These are phyloP conservation scores for Sycophaga agraensis DNA, from an alignment of 1,140 invertebrate genomes.

Conservation along the genomic window DNA sequence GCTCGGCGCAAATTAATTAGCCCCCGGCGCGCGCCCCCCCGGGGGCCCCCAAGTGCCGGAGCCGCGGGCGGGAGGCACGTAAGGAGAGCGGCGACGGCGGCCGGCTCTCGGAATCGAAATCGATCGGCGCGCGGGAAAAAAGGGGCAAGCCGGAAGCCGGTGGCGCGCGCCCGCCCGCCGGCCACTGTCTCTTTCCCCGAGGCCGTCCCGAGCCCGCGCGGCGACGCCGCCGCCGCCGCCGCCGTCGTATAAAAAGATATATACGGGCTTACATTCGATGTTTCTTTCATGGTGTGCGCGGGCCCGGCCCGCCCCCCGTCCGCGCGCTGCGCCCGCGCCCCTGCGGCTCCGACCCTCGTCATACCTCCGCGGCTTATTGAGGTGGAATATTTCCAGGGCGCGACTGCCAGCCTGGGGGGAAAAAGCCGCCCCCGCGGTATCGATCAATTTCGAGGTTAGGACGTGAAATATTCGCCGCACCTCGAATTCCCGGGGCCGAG, in stretches of 20 bases:
- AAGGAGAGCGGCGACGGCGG: too few species aligned
- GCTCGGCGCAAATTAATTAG: too few species aligned
- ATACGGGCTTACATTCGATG: conserved; percentile 14
- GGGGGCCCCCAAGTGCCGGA: too few species aligned
- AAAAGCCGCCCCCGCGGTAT: background rate
- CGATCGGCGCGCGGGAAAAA: background rate
- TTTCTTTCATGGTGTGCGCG: conserved; percentile 1
- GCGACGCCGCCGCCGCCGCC: too few species aligned
- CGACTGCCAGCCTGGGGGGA: too few species aligned
- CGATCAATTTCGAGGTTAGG: conserved; percentile 11
- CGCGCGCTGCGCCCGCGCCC: background rate
- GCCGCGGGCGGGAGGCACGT: too few species aligned
- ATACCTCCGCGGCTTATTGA: conserved; percentile 16
- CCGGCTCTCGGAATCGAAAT: too few species aligned
- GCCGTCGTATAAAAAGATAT: conserved; percentile 1
- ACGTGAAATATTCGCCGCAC: background rate
- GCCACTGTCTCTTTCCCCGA: too few species aligned
- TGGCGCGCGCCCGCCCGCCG: too few species aligned
- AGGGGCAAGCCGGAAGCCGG: background rate
- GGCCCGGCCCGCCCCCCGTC: too few species aligned
- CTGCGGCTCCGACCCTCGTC: conserved; percentile 11
- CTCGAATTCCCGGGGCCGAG: background rate
- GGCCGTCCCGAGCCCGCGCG: too few species aligned
- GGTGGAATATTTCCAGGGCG: conserved; percentile 22
- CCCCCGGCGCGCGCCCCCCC: too few species aligned